These are phyloP conservation scores for Eilema griseolum DNA, from an alignment of 2,888 invertebrate genomes.

Conservation along the genomic window DNA sequence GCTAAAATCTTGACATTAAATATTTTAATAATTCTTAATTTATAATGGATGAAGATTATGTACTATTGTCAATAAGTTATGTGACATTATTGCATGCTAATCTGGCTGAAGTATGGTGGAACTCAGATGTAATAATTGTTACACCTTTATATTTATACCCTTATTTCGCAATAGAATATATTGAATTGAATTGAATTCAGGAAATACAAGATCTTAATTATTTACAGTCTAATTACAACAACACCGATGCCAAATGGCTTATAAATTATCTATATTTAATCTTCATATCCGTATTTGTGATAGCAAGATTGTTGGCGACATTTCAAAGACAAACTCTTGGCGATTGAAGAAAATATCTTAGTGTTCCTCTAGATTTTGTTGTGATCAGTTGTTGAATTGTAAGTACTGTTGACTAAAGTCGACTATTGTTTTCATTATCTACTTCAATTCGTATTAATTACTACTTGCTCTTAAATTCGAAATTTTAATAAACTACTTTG, in stretches of 20 bases:
- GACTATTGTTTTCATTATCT: not conserved
- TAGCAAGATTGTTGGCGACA: slow-evolving; percentile 48
- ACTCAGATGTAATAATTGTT: no score
- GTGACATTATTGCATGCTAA: no score
- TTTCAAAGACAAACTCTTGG: slow-evolving; percentile 44
- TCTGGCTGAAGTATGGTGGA: no score
- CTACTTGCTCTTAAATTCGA: not conserved
- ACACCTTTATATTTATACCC: no score
- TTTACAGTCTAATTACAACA: not conserved
- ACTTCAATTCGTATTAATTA: not conserved
- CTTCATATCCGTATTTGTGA: slow-evolving; percentile 50
- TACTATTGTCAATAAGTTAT: no score
- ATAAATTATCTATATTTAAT: slow-evolving; percentile 44
- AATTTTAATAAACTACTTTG: not conserved
- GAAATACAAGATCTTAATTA: not conserved
- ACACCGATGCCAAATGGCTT: slow-evolving; percentile 14
- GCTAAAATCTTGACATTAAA: no score
- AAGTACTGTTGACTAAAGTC: not conserved
- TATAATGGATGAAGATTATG: no score
- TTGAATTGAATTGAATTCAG: no score
- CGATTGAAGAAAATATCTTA: slow-evolving; percentile 14
- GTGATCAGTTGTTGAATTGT: slow-evolving; percentile 16
- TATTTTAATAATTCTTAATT: no score
- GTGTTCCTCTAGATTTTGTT: slow-evolving; percentile 14
- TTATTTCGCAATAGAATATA: no score